Evolutionary conservation across 1,140 invertebrate genomes (phyloP), one percentile per base, ranked within the genome.

Genomic region (Tribolium madens): DNA sequence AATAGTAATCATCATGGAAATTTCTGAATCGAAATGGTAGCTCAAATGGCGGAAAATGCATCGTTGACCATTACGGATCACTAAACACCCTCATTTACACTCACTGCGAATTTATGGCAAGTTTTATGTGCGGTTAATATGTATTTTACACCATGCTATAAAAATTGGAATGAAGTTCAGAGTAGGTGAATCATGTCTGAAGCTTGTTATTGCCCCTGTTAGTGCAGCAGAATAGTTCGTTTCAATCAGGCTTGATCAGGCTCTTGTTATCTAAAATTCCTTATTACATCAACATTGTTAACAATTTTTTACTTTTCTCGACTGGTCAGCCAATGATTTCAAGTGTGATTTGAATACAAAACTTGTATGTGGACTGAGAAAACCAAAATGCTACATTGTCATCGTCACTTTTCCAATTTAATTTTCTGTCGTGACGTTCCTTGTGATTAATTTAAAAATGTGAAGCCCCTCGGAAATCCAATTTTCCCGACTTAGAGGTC

Each of bases 401-500:
- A 15, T 18, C 52, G 15, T 18, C 17, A 9, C 9, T 57, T n/a
- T n/a, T 21, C 15, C 15, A 21, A 17, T 18, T 18, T 57, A 17
- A 57, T 57, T 57, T 57, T 18, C 52, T 26, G 1, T 18, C 52
- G 17, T 42, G 7, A 26, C 36, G 14, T 26, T 17, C 52, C 17
- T 18, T 26, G 52, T 57, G 52, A 64, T 33, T 64, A 64, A 64
- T 64, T 64, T 64, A 64, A 64, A 64, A 64, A 12, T 3, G 57
- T 13, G 57, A 64, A 64, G 57, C 57, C 57, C 57, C 26, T 64
- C 21, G 21, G 31, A 57, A 64, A 64, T 64, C 57, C 57, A 64
- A 64, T 64, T 64, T 64, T 64, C 57, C 57, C 57, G 57, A 64
- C 57, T 64, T 64, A 64, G 21, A 64, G 57, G 21, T 64, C 70